Percentiles rank a stretch among this genome's conserved stretches.
Evolutionary conservation across 2,888 invertebrate genomes (phyloP).

Genomic region (Nephrotoma guestfalica): DNA sequence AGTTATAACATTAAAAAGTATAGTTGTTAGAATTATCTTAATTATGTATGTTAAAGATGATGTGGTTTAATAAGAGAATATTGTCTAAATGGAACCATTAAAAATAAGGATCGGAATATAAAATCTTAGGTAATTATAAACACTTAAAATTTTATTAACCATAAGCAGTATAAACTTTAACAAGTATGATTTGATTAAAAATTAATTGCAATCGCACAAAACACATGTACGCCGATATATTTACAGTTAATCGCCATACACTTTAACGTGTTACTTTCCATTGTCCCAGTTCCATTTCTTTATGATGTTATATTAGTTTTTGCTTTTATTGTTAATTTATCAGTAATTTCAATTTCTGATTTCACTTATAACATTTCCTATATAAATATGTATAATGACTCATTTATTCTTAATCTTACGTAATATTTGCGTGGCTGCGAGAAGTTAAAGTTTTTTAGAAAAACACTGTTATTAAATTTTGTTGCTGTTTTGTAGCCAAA

Average conservation of each 20-base stretch:
- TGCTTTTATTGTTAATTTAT: background rate
- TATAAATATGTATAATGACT: background rate
- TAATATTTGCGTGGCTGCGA: background rate
- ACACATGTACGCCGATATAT: background rate
- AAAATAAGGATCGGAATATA: too few relatives aligned
- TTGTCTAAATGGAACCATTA: too few relatives aligned
- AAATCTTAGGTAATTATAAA: too few relatives aligned
- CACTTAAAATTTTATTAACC: too few relatives aligned
- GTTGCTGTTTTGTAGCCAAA: background rate
- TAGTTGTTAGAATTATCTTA: too few relatives aligned
- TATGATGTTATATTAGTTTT: background rate
- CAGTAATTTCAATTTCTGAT: background rate
- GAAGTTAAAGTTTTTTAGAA: background rate
- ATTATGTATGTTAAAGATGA: too few relatives aligned
- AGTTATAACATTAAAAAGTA: too few relatives aligned
- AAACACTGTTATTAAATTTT: background rate
- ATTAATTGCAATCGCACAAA: background rate
- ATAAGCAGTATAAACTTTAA: background rate
- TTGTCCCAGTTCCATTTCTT: background rate
- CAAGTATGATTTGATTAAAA: background rate
- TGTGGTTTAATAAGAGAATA: too few relatives aligned
- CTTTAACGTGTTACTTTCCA: background rate
- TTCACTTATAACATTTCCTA: background rate
- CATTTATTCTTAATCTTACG: background rate
- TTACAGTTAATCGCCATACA: background rate